Evolutionary conservation across 2,888 invertebrate genomes (phyloP).

Genomic region (Agrotis segetum): DNA sequence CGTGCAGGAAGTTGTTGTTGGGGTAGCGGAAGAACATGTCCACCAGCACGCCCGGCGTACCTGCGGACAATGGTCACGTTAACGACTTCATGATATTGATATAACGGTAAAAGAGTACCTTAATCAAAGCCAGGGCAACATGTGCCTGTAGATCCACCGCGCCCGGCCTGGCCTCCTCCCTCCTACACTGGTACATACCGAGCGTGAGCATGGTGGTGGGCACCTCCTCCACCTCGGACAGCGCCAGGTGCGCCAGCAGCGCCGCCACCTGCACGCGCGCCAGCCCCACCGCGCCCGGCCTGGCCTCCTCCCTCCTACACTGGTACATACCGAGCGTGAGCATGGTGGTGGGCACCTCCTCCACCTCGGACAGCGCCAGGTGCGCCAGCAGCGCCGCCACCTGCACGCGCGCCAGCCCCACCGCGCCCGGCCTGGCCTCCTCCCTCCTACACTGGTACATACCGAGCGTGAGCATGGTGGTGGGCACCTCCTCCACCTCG

Average conservation of each 20-base stretch:
- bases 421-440: too few relatives aligned
- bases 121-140: too few relatives aligned
- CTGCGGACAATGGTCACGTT: conserved; percentile 69
- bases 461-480: too few relatives aligned
- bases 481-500: conserved; percentile 78
- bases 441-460: too few relatives aligned
- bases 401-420: conserved; percentile 72
- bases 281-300: too few relatives aligned
- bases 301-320: too few relatives aligned
- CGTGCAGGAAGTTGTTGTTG: conserved; percentile 99
- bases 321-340: too few relatives aligned
- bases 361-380: conserved; percentile 92
- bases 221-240: conserved; percentile 89
- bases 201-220: conserved; percentile 80
- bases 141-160: too few relatives aligned
- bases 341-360: conserved; percentile 70
- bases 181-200: conserved; percentile 68
- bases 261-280: conserved; percentile 91
- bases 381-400: conserved; percentile 95
- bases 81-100: neutral
- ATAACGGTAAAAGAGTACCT: too few relatives aligned
- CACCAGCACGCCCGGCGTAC: conserved; percentile 92
- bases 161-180: too few relatives aligned
- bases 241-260: conserved; percentile 94
- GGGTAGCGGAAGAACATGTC: conserved; percentile 97